These are phyloP conservation scores for Siniperca undulata DNA, from an alignment of 2,797 vertebrate species.

Conservation along the genomic window DNA sequence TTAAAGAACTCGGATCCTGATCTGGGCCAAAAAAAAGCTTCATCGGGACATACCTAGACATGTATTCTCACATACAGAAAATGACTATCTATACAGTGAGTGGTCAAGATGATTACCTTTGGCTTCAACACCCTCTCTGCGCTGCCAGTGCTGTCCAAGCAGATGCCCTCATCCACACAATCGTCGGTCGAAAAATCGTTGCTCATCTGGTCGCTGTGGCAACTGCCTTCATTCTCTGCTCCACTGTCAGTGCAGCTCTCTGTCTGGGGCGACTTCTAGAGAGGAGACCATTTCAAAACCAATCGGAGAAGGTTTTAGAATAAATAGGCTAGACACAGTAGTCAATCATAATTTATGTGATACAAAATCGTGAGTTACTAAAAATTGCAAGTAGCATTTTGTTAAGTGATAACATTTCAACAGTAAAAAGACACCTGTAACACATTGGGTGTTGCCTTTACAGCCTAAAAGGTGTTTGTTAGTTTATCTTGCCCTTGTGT, in stretches of 20 bases:
- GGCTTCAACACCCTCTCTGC: constrained; percentile 94
- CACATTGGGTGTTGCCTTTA: not conserved
- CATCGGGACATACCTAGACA: not conserved
- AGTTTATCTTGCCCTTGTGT: not conserved
- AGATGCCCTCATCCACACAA: constrained; percentile 97
- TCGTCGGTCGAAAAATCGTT: constrained; percentile 99
- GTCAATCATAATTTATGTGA: not conserved
- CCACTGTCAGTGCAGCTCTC: constrained; percentile 99
- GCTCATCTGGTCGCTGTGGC: constrained; percentile 99
- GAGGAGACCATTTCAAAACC: constrained; percentile 34
- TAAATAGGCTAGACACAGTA: not conserved
- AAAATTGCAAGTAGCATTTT: not conserved
- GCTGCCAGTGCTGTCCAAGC: constrained; percentile 92
- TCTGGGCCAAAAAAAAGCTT: not conserved
- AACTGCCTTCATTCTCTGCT: constrained; percentile 99
- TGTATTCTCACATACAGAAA: not conserved
- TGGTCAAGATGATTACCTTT: constrained; percentile 87
- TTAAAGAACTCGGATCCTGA: not conserved
- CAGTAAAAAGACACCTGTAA: not conserved
- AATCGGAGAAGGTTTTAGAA: not conserved
- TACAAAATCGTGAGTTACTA: not conserved
- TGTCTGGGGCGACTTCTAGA: constrained; percentile 98
- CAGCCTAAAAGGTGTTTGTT: not conserved
- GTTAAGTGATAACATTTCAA: not conserved
- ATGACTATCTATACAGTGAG: not conserved